Base-by-base conservation (phyloP, 2,113 vertebrate genomes). In the Nerophis lumbriciformis region DNA sequence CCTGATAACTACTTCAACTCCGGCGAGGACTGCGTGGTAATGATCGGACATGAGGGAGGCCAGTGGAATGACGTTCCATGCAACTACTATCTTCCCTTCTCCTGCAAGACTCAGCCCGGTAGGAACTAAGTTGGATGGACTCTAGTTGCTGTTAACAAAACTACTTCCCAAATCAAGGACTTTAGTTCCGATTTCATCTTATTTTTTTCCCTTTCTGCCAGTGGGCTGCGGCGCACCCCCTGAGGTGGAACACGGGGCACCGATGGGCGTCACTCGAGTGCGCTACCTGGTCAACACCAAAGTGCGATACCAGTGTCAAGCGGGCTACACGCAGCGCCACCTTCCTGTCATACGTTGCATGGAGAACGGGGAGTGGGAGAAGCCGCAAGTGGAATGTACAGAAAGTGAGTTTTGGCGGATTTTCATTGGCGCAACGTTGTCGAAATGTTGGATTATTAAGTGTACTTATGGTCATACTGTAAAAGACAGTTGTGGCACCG, bases 61-160 rank as follows among this genome's bases (percentile, higher is more conserved):
- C 93, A 95, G 80, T 99, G 97, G 97, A 97, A 96, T 0, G 93
- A 96, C 0, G 93, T 99, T 1, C 95, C 95, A 28, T 99, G 97
- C 88, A 96, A 95, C 78, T 97, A 98, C 71, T 89, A 94, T 71
- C 91, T 99, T 63, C 93, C 95, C 28, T 99, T 95, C 88, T 98
- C 94, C 0, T 99, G 97, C 90, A 97, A 98, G 88, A 92, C 87
- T 65, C 91, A 90, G 85, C 92, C 93, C 65, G 93, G 95, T 97
- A 77, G 82, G 61, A 44, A 42, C 55, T 21, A 13, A 57, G 13
- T 2, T n/a, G 8, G 16, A 44, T 21, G 0, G n/a, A 57, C 55
- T 13, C 1, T 38, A 38, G 36, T 16, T 15, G 15, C 15, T 15
- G 14, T 39, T 55, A 15, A 14, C 35, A 8, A 35, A 53, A 53